Evolutionary conservation across 1,140 invertebrate species (phyloP).

Genomic region (Hycleus cichorii): DNA sequence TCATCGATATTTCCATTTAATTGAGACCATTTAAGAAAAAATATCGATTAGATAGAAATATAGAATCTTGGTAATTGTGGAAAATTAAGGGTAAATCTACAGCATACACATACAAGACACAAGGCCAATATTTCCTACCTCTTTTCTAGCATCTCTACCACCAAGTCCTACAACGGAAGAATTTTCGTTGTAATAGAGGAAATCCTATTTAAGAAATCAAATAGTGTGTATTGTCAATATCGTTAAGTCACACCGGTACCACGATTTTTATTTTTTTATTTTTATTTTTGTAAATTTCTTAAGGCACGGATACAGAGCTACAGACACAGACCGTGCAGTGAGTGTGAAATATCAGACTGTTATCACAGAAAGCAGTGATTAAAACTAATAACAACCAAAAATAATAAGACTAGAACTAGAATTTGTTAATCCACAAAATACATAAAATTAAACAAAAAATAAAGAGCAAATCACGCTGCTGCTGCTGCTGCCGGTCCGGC

Average conservation of each 20-base stretch:
- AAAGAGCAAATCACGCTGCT: slow-evolving; percentile 6
- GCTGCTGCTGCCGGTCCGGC: slow-evolving; percentile 12
- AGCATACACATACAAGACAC: slow-evolving; percentile 31
- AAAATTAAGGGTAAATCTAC: slow-evolving; percentile 11
- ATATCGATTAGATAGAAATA: too few species aligned
- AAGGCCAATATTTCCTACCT: slow-evolving; percentile 19
- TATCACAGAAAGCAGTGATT: slow-evolving; percentile 38
- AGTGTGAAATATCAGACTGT: slow-evolving; percentile 29
- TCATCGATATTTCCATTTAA: too few species aligned
- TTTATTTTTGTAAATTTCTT: slow-evolving; percentile 1
- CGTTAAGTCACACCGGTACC: too few species aligned
- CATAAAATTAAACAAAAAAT: neutral
- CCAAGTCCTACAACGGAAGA: slow-evolving; percentile 13
- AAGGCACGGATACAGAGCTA: slow-evolving; percentile 36
- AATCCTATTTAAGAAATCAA: neutral
- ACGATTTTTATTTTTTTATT: too few species aligned
- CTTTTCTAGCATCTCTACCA: slow-evolving; percentile 26
- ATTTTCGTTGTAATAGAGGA: neutral
- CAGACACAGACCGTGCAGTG: slow-evolving; percentile 37
- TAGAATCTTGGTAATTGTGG: too few species aligned
- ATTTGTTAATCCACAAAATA: slow-evolving; percentile 3
- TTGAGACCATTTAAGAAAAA: too few species aligned
- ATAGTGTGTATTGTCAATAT: neutral
- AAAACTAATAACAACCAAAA: neutral
- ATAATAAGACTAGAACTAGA: slow-evolving; percentile 23